Evolutionary conservation across 2,888 invertebrate species (phyloP).

Genomic region (Meiosimyza platycephala): DNA sequence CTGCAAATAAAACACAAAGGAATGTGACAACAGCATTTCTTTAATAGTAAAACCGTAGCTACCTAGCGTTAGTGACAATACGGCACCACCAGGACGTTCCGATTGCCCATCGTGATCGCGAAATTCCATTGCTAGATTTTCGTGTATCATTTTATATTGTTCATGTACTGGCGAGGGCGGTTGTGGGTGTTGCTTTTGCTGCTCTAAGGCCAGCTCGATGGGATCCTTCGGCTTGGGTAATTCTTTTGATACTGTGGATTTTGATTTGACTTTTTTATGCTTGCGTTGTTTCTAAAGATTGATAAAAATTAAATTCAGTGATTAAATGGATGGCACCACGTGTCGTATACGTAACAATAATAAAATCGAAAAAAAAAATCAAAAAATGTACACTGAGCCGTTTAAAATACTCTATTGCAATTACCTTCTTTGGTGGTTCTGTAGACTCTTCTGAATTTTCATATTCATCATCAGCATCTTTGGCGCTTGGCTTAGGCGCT

Average conservation of each 20-base stretch:
- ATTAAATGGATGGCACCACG: not conserved
- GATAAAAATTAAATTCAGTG: not conserved
- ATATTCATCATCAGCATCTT: conserved; percentile 53
- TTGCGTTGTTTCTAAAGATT: conserved; percentile 55
- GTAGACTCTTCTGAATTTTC: conserved; percentile 59
- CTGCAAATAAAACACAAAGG: conserved; percentile 16
- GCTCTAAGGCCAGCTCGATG: conserved; percentile 53
- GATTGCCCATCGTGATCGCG: conserved; percentile 74
- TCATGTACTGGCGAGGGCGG: conserved; percentile 58
- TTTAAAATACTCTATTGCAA: not conserved
- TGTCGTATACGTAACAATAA: too few species aligned
- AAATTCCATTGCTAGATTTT: conserved; percentile 65
- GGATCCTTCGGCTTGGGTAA: conserved; percentile 47
- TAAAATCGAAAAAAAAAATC: too few species aligned
- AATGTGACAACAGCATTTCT: not conserved
- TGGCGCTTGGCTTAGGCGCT: not conserved
- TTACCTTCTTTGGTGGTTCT: conserved; percentile 61
- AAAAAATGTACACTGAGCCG: not conserved
- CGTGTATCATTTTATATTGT: conserved; percentile 65
- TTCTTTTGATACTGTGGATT: conserved; percentile 42
- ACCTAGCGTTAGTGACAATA: conserved; percentile 83
- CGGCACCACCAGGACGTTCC: conserved; percentile 81
- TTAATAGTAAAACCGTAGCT: conserved; percentile 38
- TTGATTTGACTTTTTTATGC: conserved; percentile 57
- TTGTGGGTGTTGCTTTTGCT: conserved; percentile 45